phyloP scores from a whole-genome alignment of 1,140 invertebrate genomes.

The Holcopasites calliopsidis region DNA sequence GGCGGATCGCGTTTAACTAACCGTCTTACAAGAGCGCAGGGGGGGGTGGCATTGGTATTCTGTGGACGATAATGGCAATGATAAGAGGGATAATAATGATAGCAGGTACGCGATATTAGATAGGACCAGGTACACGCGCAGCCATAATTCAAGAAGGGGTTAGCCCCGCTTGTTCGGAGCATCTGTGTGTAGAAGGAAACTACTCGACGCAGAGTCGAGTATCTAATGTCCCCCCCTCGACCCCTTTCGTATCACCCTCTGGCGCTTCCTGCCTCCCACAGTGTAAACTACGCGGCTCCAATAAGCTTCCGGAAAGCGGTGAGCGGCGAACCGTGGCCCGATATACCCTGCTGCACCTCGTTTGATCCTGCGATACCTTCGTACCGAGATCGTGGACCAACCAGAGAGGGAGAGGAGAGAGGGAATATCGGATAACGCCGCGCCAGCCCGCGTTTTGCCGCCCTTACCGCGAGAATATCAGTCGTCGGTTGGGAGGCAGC shows the following conservation, averaged over 20 bases:
- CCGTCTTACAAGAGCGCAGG: too few relatives aligned
- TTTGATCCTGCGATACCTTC: conserved; percentile 60
- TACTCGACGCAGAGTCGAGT: neutral
- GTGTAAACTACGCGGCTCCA: conserved; percentile 58
- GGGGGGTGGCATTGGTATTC: neutral
- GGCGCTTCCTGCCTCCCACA: conserved; percentile 25
- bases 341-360: conserved; percentile 51
- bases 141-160: conserved; percentile 33
- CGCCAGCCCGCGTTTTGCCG: conserved; percentile 58
- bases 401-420: too few relatives aligned
- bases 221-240: neutral
- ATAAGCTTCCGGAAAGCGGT: conserved; percentile 60
- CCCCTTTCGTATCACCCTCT: conserved; percentile 21
- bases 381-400: conserved; percentile 57
- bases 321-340: conserved; percentile 45
- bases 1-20: too few relatives aligned
- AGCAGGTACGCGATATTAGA: neutral
- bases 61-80: neutral
- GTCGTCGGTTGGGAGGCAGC: conserved; percentile 15
- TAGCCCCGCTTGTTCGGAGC: conserved; percentile 1
- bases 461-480: conserved; percentile 35
- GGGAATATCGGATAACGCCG: conserved; percentile 63
- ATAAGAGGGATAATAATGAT: neutral
- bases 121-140: neutral
- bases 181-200: conserved; percentile 31